phyloP scores from a whole-genome alignment of 2,797 vertebrate species.

The Columba guinea region DNA sequence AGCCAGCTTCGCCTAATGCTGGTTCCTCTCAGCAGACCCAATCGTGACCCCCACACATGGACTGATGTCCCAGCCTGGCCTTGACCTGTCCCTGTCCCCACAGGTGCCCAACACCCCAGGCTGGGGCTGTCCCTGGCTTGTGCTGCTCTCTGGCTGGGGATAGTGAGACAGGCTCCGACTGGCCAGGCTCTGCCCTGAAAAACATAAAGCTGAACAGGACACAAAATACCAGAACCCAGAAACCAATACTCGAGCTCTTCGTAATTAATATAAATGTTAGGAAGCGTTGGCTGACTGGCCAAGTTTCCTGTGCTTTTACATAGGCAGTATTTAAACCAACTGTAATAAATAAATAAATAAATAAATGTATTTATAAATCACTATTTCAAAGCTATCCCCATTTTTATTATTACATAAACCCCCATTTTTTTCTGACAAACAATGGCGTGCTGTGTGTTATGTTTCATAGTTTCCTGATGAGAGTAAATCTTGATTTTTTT shows the following conservation, averaged over 20 bases:
- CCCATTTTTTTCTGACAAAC: not conserved
- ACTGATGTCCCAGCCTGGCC: not conserved
- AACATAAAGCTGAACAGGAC: not conserved
- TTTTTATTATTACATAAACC: not conserved
- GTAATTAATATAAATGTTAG: not conserved
- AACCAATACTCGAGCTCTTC: not conserved
- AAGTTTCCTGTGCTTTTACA: not conserved
- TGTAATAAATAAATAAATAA: not conserved
- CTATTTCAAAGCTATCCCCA: not conserved
- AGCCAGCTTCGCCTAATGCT: not conserved
- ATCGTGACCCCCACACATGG: not conserved
- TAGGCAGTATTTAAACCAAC: not conserved
- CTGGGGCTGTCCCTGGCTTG: not conserved
- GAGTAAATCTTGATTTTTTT: constrained; percentile 1
- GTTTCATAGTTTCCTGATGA: constrained; percentile 42
- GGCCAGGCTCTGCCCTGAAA: not conserved
- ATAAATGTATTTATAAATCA: not conserved
- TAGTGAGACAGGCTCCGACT: not conserved
- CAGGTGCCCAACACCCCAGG: rapidly evolving
- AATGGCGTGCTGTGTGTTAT: not conserved
- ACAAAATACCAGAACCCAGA: not conserved
- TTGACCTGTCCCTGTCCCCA: not conserved
- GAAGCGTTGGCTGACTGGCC: not conserved
- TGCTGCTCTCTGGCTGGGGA: not conserved
- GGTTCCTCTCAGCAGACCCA: not conserved